Evolutionary conservation across 2,797 vertebrate species (phyloP), one percentile per base, ranked within the genome.

Genomic region (Mormyrus proboscirostris): DNA sequence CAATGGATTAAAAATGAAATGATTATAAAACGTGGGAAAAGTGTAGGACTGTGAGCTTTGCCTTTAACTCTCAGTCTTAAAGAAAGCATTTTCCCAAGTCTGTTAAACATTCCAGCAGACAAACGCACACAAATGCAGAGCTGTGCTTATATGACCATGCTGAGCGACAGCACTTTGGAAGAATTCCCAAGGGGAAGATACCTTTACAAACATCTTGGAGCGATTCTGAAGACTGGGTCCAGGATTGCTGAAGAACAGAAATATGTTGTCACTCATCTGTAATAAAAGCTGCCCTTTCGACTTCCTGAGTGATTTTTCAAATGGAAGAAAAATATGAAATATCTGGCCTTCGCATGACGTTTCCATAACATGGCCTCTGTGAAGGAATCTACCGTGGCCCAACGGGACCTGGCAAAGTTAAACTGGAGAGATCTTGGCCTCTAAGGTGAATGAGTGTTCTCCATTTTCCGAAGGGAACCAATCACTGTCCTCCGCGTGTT

Each of bases 301-400:
- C 86, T 49, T 69, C 87, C 57, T 25, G n/a, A 49, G 87, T 69
- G 87, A 49, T 69, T 88, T 51, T 88, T 69, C 41, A 0, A 7
- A 50, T 90, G 69, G 65, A 90, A 76, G 84, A 55, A 50, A 69
- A 59, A 91, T 41, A 83, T 55, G 14, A 82, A 89, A 55, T 16
- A 88, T 55, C 19, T 86, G 44, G 22, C 22, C 89, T 88, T 90
- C 88, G 89, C 88, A 88, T 90, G 88, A 89, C 22, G 10, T 65
- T 29, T 33, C 4, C 14, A 89, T 50, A 59, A 44, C 29, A 62
- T 51, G 49, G 29, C 89, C 44, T 69, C 87, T 50, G 59, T 29
- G 9, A 65, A 88, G 41, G 41, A 69, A 88, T 65, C 38, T 22
- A 25, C 53, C 10, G 29, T n/a, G 14, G 12, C 41, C 47, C 12